Conservation (phyloP, 2,797 vertebrate species). For the Oreonectes daqikongensis region DNA sequence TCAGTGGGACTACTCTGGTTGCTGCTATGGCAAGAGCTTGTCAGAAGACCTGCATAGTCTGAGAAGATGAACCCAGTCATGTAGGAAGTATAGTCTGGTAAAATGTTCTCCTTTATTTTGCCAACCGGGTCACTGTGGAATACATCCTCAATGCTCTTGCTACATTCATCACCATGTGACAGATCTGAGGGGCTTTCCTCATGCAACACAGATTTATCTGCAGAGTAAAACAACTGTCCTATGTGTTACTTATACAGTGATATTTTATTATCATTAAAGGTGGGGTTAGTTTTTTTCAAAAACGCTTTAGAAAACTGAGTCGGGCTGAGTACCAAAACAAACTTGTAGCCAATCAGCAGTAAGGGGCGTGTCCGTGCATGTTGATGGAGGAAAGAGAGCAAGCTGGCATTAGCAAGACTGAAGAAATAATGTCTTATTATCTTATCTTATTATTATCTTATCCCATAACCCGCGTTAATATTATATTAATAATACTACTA, state of each 20-base stretch:
- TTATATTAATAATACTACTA: no score
- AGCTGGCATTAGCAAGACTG: no score
- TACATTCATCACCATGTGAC: slow-evolving; percentile 57
- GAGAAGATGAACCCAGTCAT: slow-evolving; percentile 77
- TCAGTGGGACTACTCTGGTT: slow-evolving; percentile 72
- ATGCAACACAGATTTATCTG: slow-evolving; percentile 62
- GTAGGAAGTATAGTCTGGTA: slow-evolving; percentile 81
- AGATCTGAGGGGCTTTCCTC: slow-evolving; percentile 33
- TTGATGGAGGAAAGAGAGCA: no score
- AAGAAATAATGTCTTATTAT: no score
- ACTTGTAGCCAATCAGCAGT: no score
- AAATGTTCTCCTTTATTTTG: slow-evolving; percentile 65
- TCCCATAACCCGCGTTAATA: no score
- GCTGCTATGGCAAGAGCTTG: slow-evolving; percentile 71
- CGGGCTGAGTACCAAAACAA: no score
- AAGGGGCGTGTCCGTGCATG: no score
- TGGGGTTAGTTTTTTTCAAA: no score
- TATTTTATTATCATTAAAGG: background rate
- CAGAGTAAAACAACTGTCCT: slow-evolving; percentile 9
- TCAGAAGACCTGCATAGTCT: slow-evolving; percentile 60
- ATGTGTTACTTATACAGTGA: background rate
- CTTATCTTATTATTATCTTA: no score
- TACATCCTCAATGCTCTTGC: slow-evolving; percentile 75
- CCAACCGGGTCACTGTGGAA: slow-evolving; percentile 59
- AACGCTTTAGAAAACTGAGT: no score